These are phyloP conservation scores for Zoanthus sansibaricus DNA, from an alignment of 92 coral and sea anemone species.

Conservation along the genomic window DNA sequence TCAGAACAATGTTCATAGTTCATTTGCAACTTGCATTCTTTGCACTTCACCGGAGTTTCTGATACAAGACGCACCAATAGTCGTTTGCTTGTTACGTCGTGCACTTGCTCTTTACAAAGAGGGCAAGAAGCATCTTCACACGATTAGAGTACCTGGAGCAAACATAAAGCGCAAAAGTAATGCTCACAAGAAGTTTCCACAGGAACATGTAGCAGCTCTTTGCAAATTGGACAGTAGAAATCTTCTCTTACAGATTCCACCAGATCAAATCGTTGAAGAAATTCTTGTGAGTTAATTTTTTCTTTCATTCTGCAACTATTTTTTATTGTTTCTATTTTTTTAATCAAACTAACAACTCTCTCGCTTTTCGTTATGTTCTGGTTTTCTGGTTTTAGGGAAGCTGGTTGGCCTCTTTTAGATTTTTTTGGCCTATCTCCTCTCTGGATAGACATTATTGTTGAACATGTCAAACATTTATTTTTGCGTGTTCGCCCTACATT, in stretches of 20 bases:
- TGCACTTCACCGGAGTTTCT: too few relatives aligned
- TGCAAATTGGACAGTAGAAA: slow-evolving; percentile 26
- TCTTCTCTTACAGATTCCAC: slow-evolving; percentile 1
- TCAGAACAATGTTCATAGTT: slow-evolving; percentile 19
- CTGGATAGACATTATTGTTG: too few relatives aligned
- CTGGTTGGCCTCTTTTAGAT: too few relatives aligned
- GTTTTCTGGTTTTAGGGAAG: too few relatives aligned
- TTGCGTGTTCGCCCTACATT: too few relatives aligned
- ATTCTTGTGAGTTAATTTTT: background rate
- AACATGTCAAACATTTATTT: too few relatives aligned
- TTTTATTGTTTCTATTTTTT: background rate
- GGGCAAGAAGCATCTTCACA: too few relatives aligned
- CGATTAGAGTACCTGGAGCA: background rate
- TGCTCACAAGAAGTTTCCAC: slow-evolving; percentile 26
- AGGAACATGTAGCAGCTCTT: slow-evolving; percentile 23
- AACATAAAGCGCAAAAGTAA: slow-evolving; percentile 34
- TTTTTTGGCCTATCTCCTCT: too few relatives aligned
- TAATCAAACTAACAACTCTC: background rate
- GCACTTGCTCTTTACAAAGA: too few relatives aligned
- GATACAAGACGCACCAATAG: too few relatives aligned
- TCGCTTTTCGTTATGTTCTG: too few relatives aligned
- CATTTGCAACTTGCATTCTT: slow-evolving; percentile 10
- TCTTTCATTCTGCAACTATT: background rate
- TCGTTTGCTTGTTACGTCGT: too few relatives aligned
- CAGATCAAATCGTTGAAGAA: background rate